phyloP scores from a whole-genome alignment of 2,888 invertebrate species.

The Hypomecis atomaria region DNA sequence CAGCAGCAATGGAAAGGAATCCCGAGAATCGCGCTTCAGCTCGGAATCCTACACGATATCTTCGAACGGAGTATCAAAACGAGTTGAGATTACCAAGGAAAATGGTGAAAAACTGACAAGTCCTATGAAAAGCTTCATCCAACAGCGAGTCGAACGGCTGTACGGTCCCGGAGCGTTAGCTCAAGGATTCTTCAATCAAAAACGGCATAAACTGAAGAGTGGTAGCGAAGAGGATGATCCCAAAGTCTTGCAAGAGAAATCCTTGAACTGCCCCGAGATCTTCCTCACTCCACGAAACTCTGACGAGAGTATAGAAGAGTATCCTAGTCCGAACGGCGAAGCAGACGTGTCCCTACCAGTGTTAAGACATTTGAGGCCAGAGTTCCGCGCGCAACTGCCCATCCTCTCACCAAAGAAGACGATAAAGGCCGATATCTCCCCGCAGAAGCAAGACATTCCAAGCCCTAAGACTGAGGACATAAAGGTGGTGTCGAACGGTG shows the following conservation, averaged over 20 bases:
- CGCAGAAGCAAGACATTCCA: conserved; percentile 71
- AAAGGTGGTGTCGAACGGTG: conserved; percentile 57
- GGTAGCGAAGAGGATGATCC: conserved; percentile 71
- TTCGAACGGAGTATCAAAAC: conserved; percentile 76
- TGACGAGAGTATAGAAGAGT: conserved; percentile 43
- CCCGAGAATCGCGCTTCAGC: conserved; percentile 62
- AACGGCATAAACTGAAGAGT: conserved; percentile 79
- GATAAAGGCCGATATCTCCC: conserved; percentile 65
- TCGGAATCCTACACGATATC: conserved; percentile 79
- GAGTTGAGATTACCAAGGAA: conserved; percentile 78
- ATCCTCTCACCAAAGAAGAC: conserved; percentile 86
- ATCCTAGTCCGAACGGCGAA: conserved; percentile 65
- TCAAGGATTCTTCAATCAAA: conserved; percentile 92
- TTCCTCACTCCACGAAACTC: conserved; percentile 62
- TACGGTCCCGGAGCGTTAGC: conserved; percentile 95
- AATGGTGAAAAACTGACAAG: conserved; percentile 77
- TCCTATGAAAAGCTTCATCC: conserved; percentile 91
- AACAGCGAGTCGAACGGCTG: conserved; percentile 94
- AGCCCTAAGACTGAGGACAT: conserved; percentile 60
- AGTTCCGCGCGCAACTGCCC: conserved; percentile 93
- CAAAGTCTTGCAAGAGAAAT: conserved; percentile 73
- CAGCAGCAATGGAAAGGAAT: conserved; percentile 70
- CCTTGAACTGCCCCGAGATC: conserved; percentile 69
- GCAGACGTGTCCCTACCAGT: conserved; percentile 87
- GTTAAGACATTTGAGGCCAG: conserved; percentile 92